These are phyloP conservation scores for Ceratitis capitata DNA, from an alignment of 1,140 invertebrate species.

Conservation along the genomic window DNA sequence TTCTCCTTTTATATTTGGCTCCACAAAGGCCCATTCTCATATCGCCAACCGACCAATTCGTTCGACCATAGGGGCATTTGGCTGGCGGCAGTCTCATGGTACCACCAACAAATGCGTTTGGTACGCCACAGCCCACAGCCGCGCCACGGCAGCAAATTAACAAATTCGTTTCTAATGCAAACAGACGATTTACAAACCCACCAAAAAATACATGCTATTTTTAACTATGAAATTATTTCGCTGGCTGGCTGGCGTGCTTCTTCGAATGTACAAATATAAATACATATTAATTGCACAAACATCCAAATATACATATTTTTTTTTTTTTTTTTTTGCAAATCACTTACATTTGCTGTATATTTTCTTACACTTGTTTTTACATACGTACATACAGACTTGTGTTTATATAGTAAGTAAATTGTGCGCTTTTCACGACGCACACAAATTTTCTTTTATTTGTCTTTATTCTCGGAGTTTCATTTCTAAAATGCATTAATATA, in stretches of 20 bases:
- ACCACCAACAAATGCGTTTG: constrained; percentile 38
- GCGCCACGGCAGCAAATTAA: constrained; percentile 49
- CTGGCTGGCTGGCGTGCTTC: not conserved
- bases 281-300: not conserved
- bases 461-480: no score
- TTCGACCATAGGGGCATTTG: not conserved
- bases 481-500: not conserved
- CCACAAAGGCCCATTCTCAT: not conserved
- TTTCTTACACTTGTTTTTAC: not conserved
- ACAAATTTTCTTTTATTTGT: not conserved
- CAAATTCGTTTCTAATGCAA: constrained; percentile 62
- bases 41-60: not conserved
- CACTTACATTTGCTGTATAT: constrained; percentile 21
- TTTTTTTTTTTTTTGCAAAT: constrained; percentile 30
- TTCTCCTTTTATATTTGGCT: not conserved
- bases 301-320: not conserved
- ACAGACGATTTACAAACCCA: constrained; percentile 62
- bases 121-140: not conserved
- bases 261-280: no score
- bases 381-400: not conserved
- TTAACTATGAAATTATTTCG: constrained; percentile 32
- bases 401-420: no score
- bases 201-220: constrained; percentile 40
- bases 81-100: constrained; percentile 42
- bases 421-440: not conserved